Conservation (phyloP, 2,113 vertebrate genomes). For the Megatriorchis doriae region DNA sequence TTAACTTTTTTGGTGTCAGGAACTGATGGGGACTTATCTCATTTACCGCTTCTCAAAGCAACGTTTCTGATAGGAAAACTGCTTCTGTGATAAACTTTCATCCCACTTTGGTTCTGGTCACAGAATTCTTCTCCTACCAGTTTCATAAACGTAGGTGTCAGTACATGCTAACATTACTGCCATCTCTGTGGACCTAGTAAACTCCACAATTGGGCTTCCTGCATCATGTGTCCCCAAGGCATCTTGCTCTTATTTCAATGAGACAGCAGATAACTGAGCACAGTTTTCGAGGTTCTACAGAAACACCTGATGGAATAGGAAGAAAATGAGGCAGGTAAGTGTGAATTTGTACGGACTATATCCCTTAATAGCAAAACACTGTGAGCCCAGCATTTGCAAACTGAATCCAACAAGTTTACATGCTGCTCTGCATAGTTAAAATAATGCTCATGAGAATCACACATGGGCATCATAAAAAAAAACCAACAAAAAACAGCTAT, state of each 20-base stretch:
- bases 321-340: not conserved
- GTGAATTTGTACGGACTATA: not conserved
- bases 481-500: not conserved
- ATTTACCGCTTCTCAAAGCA: not conserved
- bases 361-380: not conserved
- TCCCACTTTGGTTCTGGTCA: not conserved
- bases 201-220: not conserved
- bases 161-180: not conserved
- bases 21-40: not conserved
- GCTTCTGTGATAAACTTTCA: not conserved
- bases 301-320: not conserved
- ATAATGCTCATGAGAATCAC: not conserved
- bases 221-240: no score
- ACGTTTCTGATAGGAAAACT: not conserved
- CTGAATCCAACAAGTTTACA: not conserved
- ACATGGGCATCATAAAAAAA: not conserved
- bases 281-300: not conserved
- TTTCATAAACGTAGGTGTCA: accelerated
- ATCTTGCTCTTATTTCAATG: not conserved
- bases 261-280: not conserved
- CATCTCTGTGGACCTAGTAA: not conserved
- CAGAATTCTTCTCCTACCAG: not conserved
- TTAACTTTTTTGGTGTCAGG: not conserved
- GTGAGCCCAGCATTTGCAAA: not conserved
- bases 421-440: not conserved